A percentile compares a stretch with the other conserved stretches of the same genome.
Conservation (phyloP, 2,888 invertebrate genomes). For the Calliopum simillimum region DNA sequence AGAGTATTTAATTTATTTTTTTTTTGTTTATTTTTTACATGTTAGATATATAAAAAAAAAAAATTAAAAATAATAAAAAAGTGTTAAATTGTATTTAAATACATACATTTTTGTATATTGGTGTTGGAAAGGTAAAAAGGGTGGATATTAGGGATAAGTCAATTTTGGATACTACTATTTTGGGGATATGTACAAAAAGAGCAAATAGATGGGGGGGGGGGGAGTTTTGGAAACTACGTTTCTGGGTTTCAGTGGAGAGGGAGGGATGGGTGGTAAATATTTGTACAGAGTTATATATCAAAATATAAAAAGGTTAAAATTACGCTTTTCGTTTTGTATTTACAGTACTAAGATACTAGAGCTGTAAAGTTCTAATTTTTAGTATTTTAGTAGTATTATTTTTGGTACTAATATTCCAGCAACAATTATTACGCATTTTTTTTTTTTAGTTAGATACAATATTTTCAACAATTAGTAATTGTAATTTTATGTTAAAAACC, state of each 20-base stretch:
- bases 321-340: slow-evolving; percentile 23
- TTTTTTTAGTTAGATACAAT: slow-evolving; percentile 24
- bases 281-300: slow-evolving; percentile 30
- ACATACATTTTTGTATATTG: neutral
- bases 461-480: slow-evolving; percentile 30
- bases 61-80: slow-evolving; percentile 51
- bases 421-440: slow-evolving; percentile 21
- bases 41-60: slow-evolving; percentile 50
- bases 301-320: slow-evolving; percentile 35
- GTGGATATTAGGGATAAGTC: neutral
- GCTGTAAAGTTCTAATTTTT: slow-evolving; percentile 10
- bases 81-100: slow-evolving; percentile 23
- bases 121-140: neutral
- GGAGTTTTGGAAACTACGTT: too few relatives aligned
- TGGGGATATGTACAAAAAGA: slow-evolving; percentile 8
- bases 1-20: slow-evolving; percentile 41
- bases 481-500: neutral
- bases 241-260: slow-evolving; percentile 19
- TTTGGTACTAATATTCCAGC: slow-evolving; percentile 18
- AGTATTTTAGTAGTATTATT: slow-evolving; percentile 24
- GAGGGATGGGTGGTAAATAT: slow-evolving; percentile 21
- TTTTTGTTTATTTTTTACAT: slow-evolving; percentile 50
- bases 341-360: slow-evolving; percentile 3
- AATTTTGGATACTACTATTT: neutral
- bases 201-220: slow-evolving; percentile 42